phyloP scores from a whole-genome alignment of 2,888 invertebrate genomes.

The Protonemura montana region DNA sequence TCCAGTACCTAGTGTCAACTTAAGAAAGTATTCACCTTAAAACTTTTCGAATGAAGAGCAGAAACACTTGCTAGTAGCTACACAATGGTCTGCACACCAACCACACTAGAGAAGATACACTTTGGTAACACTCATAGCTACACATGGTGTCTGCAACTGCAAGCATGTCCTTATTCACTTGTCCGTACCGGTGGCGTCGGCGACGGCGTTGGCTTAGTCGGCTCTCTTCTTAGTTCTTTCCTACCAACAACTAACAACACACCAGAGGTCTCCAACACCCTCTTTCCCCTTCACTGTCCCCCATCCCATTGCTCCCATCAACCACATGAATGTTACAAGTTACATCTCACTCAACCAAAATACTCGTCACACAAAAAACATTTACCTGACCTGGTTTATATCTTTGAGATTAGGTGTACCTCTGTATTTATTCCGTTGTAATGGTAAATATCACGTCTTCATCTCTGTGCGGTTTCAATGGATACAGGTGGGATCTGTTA shows the following conservation, averaged over 20 bases:
- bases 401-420: conserved; percentile 25
- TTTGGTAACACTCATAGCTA: not conserved
- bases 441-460: conserved; percentile 38
- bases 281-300: conserved; percentile 18
- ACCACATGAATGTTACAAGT: conserved; percentile 30
- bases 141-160: conserved; percentile 8
- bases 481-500: conserved; percentile 40
- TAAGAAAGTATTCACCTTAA: not conserved
- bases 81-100: not conserved
- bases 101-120: too few relatives aligned
- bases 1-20: not conserved
- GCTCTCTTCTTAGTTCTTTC: conserved; percentile 19
- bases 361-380: conserved; percentile 22
- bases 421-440: conserved; percentile 38
- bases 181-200: not conserved
- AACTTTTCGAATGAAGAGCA: not conserved
- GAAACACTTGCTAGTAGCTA: not conserved
- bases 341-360: conserved; percentile 36
- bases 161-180: conserved; percentile 35
- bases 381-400: conserved; percentile 20
- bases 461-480: conserved; percentile 26
- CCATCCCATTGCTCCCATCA: conserved; percentile 7
- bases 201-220: not conserved
- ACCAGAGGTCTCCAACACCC: conserved; percentile 28
- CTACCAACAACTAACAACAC: not conserved